A percentile compares a stretch with the other conserved stretches of the same genome.
These are phyloP conservation scores for Drosophila pandora DNA, from an alignment of 1,140 invertebrate genomes.

Conservation along the genomic window DNA sequence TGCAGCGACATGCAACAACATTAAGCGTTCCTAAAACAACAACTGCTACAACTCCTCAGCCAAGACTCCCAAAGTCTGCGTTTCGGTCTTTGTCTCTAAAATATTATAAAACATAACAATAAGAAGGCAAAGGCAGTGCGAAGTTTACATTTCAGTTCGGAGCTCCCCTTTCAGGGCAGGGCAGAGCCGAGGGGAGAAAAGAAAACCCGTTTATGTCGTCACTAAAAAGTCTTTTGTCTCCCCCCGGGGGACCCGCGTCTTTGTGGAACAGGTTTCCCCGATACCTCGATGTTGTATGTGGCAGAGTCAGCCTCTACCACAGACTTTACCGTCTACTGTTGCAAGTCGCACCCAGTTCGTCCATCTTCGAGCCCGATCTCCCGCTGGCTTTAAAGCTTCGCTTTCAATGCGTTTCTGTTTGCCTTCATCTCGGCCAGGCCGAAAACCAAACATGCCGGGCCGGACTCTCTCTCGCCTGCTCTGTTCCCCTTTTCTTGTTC, in stretches of 20 bases:
- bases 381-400: slow-evolving; percentile 58
- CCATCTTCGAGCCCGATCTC: slow-evolving; percentile 19
- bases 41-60: slow-evolving; percentile 20
- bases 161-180: not conserved
- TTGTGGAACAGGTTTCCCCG: slow-evolving; percentile 59
- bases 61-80: slow-evolving; percentile 32
- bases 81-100: slow-evolving; percentile 69
- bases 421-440: slow-evolving; percentile 10
- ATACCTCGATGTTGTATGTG: slow-evolving; percentile 13
- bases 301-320: slow-evolving; percentile 14
- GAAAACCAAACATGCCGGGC: slow-evolving; percentile 21
- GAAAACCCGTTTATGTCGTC: slow-evolving; percentile 77
- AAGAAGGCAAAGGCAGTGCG: slow-evolving; percentile 72
- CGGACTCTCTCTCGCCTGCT: slow-evolving; percentile 2
- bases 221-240: slow-evolving; percentile 60
- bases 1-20: slow-evolving; percentile 6
- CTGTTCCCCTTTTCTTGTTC: slow-evolving; percentile 14
- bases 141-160: slow-evolving; percentile 61
- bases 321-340: slow-evolving; percentile 60
- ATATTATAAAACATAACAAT: slow-evolving; percentile 82
- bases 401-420: slow-evolving; percentile 65
- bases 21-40: slow-evolving; percentile 5
- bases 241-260: slow-evolving; percentile 25
- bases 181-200: not conserved
- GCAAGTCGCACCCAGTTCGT: slow-evolving; percentile 69